These are phyloP conservation scores for Pristionchus japonicus DNA, from an alignment of 2,888 invertebrate species.

Conservation along the genomic window DNA sequence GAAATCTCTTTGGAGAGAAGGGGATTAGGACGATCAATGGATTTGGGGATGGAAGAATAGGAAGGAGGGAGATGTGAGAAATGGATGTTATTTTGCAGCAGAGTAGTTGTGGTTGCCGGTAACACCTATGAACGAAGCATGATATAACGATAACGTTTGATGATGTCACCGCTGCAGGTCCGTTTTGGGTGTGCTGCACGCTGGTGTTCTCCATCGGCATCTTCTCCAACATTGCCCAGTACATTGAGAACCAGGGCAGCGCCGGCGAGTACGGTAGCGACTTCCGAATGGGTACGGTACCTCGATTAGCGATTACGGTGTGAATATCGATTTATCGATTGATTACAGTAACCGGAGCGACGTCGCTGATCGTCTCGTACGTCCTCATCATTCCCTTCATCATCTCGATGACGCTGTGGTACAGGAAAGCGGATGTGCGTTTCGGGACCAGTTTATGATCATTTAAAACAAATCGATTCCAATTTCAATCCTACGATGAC, in stretches of 20 bases:
- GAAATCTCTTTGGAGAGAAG: neutral
- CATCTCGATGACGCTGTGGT: conserved; percentile 89
- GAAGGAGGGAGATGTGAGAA: neutral
- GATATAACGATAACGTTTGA: too few species aligned
- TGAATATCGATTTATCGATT: neutral
- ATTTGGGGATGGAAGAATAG: too few species aligned
- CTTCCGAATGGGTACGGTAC: conserved; percentile 82
- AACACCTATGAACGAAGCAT: neutral
- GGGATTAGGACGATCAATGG: too few species aligned
- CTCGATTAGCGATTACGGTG: neutral
- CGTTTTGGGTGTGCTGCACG: conserved; percentile 95
- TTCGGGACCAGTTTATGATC: conserved; percentile 51
- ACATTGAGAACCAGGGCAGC: conserved; percentile 84
- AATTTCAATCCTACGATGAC: too few species aligned
- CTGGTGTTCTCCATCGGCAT: conserved; percentile 94
- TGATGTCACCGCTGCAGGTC: conserved; percentile 79
- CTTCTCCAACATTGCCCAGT: conserved; percentile 91
- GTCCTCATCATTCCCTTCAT: conserved; percentile 88
- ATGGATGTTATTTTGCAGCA: neutral
- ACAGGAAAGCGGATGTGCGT: conserved; percentile 80
- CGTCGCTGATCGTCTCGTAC: conserved; percentile 90
- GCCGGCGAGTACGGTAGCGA: conserved; percentile 90
- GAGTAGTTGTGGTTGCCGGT: neutral
- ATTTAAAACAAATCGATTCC: too few species aligned
- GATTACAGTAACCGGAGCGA: conserved; percentile 83